These are phyloP conservation scores for Campoplex nolae DNA, from an alignment of 2,888 invertebrate species.

Conservation along the genomic window DNA sequence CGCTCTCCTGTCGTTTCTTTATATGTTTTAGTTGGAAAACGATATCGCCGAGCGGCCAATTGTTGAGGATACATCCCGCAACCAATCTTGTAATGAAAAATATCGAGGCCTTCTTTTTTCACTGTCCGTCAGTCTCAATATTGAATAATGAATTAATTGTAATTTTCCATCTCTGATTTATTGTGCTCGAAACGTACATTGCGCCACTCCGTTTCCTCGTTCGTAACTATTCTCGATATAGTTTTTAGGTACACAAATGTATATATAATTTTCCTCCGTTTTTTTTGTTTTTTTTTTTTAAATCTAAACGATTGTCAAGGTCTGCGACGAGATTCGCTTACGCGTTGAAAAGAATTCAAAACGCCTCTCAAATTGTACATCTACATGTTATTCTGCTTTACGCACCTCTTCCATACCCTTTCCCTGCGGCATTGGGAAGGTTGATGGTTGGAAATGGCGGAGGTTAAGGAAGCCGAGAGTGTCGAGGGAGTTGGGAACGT, in stretches of 20 bases:
- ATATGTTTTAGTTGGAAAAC: conserved; percentile 1
- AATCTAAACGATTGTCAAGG: too few relatives aligned
- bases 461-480: conserved; percentile 41
- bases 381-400: background rate
- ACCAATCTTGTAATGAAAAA: background rate
- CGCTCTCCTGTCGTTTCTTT: conserved; percentile 14
- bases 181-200: too few relatives aligned
- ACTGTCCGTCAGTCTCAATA: background rate
- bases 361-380: conserved; percentile 27
- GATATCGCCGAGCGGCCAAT: background rate
- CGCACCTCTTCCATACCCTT: background rate
- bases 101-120: background rate
- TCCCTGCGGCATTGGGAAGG: conserved; percentile 28
- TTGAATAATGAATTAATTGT: background rate
- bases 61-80: background rate
- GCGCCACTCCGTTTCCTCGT: background rate
- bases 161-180: too few relatives aligned
- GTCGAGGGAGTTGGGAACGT: conserved; percentile 47
- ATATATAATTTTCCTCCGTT: too few relatives aligned
- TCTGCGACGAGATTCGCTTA: too few relatives aligned
- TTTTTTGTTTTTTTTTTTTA: too few relatives aligned
- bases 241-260: too few relatives aligned
- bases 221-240: background rate
- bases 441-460: conserved; percentile 35
- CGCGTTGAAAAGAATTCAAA: background rate